Evolutionary conservation across 2,888 invertebrate genomes (phyloP).

Genomic region (Masnerella sp.): DNA sequence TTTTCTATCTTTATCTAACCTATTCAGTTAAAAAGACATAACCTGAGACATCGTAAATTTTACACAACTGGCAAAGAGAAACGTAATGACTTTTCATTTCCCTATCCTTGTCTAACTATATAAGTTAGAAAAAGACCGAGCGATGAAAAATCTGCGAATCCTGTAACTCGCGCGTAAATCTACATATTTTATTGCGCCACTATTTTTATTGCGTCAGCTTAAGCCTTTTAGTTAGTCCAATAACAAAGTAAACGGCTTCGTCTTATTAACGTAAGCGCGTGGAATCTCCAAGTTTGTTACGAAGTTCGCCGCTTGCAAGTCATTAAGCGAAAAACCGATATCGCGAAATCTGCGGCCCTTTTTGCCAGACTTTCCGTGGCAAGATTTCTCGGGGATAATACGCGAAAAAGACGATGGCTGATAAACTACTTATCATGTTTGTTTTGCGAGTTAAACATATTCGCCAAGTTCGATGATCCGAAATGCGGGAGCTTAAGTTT

Average conservation of each 20-base stretch:
- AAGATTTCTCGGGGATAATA: slow-evolving; percentile 28
- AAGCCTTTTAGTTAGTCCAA: slow-evolving; percentile 49
- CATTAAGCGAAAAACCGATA: slow-evolving; percentile 55
- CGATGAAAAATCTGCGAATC: no score
- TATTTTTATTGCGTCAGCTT: slow-evolving; percentile 38
- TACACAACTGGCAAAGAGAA: no score
- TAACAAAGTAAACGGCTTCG: slow-evolving; percentile 51
- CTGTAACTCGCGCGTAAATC: no score
- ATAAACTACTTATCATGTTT: slow-evolving; percentile 39
- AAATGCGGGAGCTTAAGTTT: background rate
- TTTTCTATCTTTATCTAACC: no score
- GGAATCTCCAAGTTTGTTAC: slow-evolving; percentile 38
- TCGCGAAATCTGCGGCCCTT: slow-evolving; percentile 27
- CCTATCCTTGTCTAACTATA: no score
- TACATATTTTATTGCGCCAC: background rate
- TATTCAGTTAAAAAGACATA: no score
- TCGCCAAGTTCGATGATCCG: background rate
- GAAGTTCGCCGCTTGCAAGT: slow-evolving; percentile 47
- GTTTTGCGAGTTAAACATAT: slow-evolving; percentile 4
- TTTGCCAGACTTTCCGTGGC: slow-evolving; percentile 1
- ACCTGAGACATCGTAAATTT: no score
- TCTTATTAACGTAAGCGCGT: slow-evolving; percentile 48
- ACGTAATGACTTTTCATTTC: no score
- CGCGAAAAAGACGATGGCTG: slow-evolving; percentile 27
- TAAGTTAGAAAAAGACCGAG: no score